A percentile compares a stretch with the other conserved stretches of the same genome.
Evolutionary conservation across 2,888 invertebrate species (phyloP).

Genomic region (Pogonocherus hispidulus): DNA sequence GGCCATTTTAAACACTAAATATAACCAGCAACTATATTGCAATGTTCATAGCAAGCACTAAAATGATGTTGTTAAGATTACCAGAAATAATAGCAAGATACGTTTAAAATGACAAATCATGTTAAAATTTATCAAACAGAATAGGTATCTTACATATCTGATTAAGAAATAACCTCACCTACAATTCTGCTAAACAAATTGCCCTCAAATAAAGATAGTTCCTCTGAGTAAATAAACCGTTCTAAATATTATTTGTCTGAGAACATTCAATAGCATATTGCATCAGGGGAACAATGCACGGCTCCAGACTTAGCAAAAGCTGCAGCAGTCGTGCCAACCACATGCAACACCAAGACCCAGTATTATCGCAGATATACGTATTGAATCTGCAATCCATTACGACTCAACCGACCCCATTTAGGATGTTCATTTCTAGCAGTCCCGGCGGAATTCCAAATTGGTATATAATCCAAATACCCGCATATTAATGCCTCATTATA

Average conservation of each 20-base stretch:
- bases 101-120: too few species aligned
- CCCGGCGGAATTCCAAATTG: conserved; percentile 18
- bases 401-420: conserved; percentile 11
- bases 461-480: conserved; percentile 27
- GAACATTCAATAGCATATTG: not conserved
- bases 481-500: conserved; percentile 31
- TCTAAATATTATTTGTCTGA: not conserved
- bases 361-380: conserved; percentile 9
- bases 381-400: conserved; percentile 17
- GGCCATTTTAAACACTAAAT: too few species aligned
- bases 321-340: not conserved
- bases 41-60: too few species aligned
- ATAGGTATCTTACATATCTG: too few species aligned
- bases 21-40: too few species aligned
- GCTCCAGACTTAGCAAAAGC: not conserved
- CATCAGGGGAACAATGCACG: not conserved
- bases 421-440: conserved; percentile 13
- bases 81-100: too few species aligned
- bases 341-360: conserved; percentile 2
- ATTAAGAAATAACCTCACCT: too few species aligned
- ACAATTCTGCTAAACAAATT: too few species aligned
- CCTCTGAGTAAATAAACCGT: too few species aligned
- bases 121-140: too few species aligned
- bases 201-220: too few species aligned
- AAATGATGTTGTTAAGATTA: too few species aligned